Evolutionary conservation across 2,113 vertebrate genomes (phyloP), one percentile per base, ranked within the genome.

Genomic region (Heterotis niloticus): DNA sequence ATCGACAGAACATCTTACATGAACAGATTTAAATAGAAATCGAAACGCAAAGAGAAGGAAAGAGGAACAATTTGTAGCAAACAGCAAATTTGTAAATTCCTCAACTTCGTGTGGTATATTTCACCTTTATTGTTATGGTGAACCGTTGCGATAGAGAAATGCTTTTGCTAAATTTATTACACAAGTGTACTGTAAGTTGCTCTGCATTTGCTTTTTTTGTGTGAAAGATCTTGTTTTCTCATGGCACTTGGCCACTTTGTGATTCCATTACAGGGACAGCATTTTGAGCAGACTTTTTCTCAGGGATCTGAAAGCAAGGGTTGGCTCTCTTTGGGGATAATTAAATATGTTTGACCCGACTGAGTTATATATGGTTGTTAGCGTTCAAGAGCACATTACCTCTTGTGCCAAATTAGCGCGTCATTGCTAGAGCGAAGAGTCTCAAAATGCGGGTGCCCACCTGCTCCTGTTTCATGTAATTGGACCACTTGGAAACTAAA

Each of bases 241-340:
- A 7, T 44, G 2, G 34, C 7, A 7, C 34, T 76, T 23, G 77
- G 78, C 23, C 24, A 2, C 24, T 54, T 10, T 0, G 51, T 54
- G 52, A 65, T 77, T 77, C 56, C 56, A 64, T 75, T 64, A 64
- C 24, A 59, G 23, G 17, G 71, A 52, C 54, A 74, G 71, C 51
- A 74, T 26, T 28, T 28, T n/a, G 57, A 24, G 11, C 23, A 28
- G 26, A 44, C 74, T 64, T 75, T 75, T 44, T 23, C 74, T 64
- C 28, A 75, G 24, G 54, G 34, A 17, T 24, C 0, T 57, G 57
- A 60, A 75, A 60, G 74, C 57, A 20, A 75, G 28, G 74, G 34
- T n/a, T 16, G 24, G 62, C 26, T 78, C 76, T 57, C 20, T 56
- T 56, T 18, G 17, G n/a, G 28, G 17, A 24, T 57, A 78, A 57